Conservation (phyloP, 2,888 invertebrate genomes). For the Drosophila mettleri region DNA sequence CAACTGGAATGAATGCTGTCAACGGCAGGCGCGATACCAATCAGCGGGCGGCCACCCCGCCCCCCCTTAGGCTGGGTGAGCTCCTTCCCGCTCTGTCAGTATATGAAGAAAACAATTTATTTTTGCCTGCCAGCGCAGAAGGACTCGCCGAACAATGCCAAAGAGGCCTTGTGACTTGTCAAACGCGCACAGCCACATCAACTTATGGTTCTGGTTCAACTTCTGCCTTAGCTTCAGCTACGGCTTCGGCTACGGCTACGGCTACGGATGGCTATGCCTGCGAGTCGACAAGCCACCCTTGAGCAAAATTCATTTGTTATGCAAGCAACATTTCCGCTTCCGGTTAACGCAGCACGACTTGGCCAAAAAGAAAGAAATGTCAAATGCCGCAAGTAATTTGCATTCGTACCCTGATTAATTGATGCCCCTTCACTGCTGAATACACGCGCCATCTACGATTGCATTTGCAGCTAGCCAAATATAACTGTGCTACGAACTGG, state of each 20-base stretch:
- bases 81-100: constrained; percentile 12
- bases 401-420: constrained; percentile 80
- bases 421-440: constrained; percentile 38
- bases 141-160: constrained; percentile 61
- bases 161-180: constrained; percentile 71
- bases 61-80: too few species aligned
- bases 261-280: constrained; percentile 19
- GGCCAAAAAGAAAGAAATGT: constrained; percentile 49
- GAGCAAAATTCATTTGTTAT: constrained; percentile 82
- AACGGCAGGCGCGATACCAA: constrained; percentile 77
- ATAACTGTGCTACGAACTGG: constrained; percentile 3
- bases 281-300: constrained; percentile 44
- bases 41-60: constrained; percentile 48
- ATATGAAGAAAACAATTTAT: constrained; percentile 72
- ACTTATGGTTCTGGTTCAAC: constrained; percentile 7
- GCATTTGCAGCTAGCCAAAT: constrained; percentile 14
- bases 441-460: constrained; percentile 18
- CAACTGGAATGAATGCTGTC: constrained; percentile 78
- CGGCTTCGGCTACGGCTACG: constrained; percentile 9
- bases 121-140: constrained; percentile 46
- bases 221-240: constrained; percentile 21
- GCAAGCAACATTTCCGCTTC: constrained; percentile 83
- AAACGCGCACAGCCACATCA: constrained; percentile 37
- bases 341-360: constrained; percentile 74
- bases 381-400: constrained; percentile 76